phyloP scores from a whole-genome alignment of 1,140 invertebrate genomes.

The Wiebesia pumilae region DNA sequence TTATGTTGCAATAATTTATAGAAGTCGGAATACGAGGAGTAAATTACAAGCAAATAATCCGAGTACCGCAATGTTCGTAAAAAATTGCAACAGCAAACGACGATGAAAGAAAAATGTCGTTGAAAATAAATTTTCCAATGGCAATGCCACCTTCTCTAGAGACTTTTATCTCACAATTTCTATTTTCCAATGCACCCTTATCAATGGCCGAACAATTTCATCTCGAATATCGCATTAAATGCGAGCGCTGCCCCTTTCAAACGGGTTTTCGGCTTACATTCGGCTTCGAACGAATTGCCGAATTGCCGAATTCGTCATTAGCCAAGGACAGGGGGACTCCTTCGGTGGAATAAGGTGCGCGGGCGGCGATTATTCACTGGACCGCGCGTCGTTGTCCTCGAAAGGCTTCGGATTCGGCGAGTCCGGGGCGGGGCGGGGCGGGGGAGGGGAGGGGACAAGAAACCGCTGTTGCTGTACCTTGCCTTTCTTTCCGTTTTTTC shows the following conservation, averaged over 20 bases:
- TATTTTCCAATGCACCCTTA: background rate
- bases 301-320: background rate
- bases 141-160: no score
- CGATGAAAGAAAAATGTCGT: no score
- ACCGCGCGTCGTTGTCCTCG: background rate
- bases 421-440: no score
- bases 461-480: background rate
- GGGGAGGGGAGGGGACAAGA: no score
- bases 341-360: background rate
- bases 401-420: background rate
- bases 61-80: background rate
- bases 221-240: background rate
- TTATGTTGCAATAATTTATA: background rate
- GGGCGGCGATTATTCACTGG: constrained; percentile 6
- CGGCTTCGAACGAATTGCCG: no score
- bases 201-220: background rate
- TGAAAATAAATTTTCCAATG: no score
- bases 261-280: constrained; percentile 17
- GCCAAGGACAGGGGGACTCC: background rate
- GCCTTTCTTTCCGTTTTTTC: background rate
- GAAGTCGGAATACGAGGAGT: background rate
- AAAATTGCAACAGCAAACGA: background rate
- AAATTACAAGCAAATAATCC: background rate
- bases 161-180: no score
- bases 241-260: background rate